Base-by-base conservation (phyloP, 2,888 invertebrate species). In the Gonocerus acuteangulatus region DNA sequence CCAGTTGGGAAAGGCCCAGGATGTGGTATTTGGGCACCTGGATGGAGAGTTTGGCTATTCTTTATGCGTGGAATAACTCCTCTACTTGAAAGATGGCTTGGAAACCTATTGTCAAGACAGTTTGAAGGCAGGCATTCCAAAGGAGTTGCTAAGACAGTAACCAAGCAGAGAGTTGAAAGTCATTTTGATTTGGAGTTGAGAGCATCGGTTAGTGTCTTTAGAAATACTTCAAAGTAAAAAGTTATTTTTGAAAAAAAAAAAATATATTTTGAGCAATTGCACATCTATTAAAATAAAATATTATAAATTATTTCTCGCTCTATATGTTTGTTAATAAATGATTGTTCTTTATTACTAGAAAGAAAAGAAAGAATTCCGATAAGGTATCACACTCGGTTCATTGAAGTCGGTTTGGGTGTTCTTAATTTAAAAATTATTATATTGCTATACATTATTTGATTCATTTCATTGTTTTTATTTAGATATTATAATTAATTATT, bases 61-160 rank as follows among this genome's bases (percentile, higher is more conserved):
- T 99, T 99, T 76, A 92, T 99, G 91, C 81, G 99, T 61, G 99
- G 99, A 16, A 95, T 99, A 69, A 99, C 99, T 0, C 99, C 99
- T 0, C 78, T 99, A 44, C 77, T 99, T 57, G 99, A 99, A 74
- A 81, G 99, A 49, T 99, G 99, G 99, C 81, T 99, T n/a, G 99
- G 99, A 15, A 99, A 99, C 78, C 78, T 99, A 70, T 79, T 99
- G 47, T 97, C 97, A 0, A 82, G 99, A 68, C 99, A 99, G 78
- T 99, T 99, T 73, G 99, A 99, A 75, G 99, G 99, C 57, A 82
- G 99, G 69, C 99, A 99, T 76, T 96, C 96, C 0, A 99, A 99
- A 76, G 99, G 97, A 68, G 97, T 99, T 1, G 99, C 99, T 1
- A 99, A 99, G 76, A 99, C 99, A 0, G 99, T 99, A 4, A 99